Percentiles rank a stretch among this genome's conserved stretches.
phyloP scores from a whole-genome alignment of 2,113 vertebrate genomes.

The Tichodroma muraria region DNA sequence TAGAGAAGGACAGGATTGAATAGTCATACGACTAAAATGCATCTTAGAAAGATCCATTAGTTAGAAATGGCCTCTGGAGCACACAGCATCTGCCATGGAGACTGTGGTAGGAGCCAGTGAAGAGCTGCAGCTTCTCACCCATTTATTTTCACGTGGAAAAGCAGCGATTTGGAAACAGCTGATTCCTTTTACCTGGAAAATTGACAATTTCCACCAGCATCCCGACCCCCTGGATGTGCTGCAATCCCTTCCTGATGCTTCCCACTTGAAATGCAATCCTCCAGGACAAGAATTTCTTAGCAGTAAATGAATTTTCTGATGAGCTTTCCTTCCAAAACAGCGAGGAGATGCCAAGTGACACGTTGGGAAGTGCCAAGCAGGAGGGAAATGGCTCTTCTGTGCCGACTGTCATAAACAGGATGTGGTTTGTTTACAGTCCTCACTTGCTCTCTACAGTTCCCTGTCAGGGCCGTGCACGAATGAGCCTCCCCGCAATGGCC shows the following conservation, averaged over 20 bases:
- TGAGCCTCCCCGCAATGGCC: background rate
- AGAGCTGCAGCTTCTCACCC: background rate
- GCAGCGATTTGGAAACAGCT: background rate
- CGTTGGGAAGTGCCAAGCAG: slow-evolving; percentile 7
- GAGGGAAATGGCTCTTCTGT: slow-evolving; percentile 25
- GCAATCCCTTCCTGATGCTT: background rate
- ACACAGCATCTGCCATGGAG: background rate
- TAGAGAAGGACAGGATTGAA: slow-evolving; percentile 4
- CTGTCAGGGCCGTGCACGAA: background rate
- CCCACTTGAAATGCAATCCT: background rate
- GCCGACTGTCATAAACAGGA: background rate
- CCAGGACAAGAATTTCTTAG: background rate
- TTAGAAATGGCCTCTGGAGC: slow-evolving; percentile 28
- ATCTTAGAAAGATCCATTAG: slow-evolving; percentile 9
- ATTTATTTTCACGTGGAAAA: background rate
- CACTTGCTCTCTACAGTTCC: background rate
- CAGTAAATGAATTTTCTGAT: slow-evolving; percentile 4
- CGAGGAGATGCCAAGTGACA: background rate
- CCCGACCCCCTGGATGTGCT: background rate
- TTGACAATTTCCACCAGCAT: background rate
- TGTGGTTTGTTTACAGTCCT: background rate
- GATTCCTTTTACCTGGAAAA: slow-evolving; percentile 6
- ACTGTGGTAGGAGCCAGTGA: background rate
- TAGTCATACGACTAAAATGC: slow-evolving; percentile 14
- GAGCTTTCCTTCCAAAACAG: background rate